A percentile compares a stretch with the other conserved stretches of the same genome.
Evolutionary conservation across 2,797 vertebrate genomes (phyloP).

Genomic region (Anas bahamensis): DNA sequence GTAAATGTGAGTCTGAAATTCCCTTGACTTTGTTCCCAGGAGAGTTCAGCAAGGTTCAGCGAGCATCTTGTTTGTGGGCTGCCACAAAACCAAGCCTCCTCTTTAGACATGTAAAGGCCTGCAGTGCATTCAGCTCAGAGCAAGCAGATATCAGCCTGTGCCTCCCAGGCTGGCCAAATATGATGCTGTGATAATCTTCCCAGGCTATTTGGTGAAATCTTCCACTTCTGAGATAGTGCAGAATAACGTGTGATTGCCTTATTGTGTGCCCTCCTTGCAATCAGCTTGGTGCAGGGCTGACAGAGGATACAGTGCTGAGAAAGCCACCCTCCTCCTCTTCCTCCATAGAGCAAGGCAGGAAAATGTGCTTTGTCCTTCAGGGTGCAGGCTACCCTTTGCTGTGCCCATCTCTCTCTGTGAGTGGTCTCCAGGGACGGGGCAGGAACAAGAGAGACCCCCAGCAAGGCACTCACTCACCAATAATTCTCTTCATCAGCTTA

Average conservation of each 20-base stretch:
- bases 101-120: background rate
- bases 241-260: background rate
- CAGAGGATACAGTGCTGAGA: background rate
- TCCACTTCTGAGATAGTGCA: background rate
- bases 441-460: background rate
- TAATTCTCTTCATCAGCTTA: background rate
- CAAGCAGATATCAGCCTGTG: background rate
- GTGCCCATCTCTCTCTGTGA: background rate
- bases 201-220: background rate
- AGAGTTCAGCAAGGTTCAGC: background rate
- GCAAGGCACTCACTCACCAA: background rate
- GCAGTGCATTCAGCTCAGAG: background rate
- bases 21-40: background rate
- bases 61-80: background rate
- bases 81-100: background rate
- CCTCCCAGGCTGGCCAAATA: background rate
- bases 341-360: background rate
- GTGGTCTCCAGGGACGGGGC: background rate
- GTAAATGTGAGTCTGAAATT: slow-evolving; percentile 23
- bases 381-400: background rate
- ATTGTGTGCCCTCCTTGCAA: background rate
- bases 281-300: background rate
- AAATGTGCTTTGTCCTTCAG: background rate
- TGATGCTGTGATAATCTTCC: background rate
- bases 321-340: background rate